These are phyloP conservation scores for Meandrina meandrites DNA, from an alignment of 92 coral and sea anemone species.

Conservation along the genomic window DNA sequence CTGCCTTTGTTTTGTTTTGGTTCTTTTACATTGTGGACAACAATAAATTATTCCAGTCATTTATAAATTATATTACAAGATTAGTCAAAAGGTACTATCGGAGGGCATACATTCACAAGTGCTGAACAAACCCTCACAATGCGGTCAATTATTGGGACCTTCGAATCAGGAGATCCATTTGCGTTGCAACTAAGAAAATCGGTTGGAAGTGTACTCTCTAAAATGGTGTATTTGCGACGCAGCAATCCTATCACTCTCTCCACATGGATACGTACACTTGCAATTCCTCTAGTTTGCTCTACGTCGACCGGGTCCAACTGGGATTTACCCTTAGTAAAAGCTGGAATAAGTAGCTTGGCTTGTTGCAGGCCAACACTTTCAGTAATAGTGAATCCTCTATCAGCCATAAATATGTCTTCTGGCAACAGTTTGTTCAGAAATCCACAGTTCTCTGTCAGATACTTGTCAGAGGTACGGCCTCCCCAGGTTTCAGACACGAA, in stretches of 20 bases:
- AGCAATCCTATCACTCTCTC: not conserved
- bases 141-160: not conserved
- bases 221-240: not conserved
- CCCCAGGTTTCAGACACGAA: no score
- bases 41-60: not conserved
- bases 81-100: not conserved
- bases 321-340: slow-evolving; percentile 1
- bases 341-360: not conserved
- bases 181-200: not conserved
- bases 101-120: not conserved
- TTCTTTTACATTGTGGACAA: not conserved
- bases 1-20: not conserved
- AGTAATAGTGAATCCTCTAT: no score
- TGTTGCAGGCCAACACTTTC: not conserved
- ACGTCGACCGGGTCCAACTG: slow-evolving; percentile 7
- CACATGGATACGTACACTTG: no score
- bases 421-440: no score
- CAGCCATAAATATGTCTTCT: no score
- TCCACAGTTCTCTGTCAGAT: no score
- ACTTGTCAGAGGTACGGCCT: no score
- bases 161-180: not conserved
- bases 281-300: slow-evolving; percentile 11
- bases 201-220: slow-evolving; percentile 1
- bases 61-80: not conserved
- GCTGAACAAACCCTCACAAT: not conserved